These are phyloP conservation scores for Nomada flava DNA, from an alignment of 2,888 invertebrate genomes.

Conservation along the genomic window DNA sequence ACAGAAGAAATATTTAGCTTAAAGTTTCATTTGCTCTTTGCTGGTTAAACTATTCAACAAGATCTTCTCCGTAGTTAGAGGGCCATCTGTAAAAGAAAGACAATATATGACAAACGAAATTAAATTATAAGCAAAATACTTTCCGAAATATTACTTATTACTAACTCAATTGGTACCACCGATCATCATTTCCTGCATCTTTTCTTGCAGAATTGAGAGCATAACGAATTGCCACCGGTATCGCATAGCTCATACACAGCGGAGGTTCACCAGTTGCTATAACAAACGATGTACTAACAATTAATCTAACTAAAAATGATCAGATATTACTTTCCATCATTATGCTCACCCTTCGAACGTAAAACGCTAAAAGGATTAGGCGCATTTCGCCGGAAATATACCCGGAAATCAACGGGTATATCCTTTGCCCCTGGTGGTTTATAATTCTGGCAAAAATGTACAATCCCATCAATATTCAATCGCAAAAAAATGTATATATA, in stretches of 20 bases:
- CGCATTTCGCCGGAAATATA: slow-evolving; percentile 88
- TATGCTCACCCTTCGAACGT: slow-evolving; percentile 88
- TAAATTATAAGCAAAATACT: background rate
- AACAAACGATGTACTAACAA: slow-evolving; percentile 41
- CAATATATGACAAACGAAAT: background rate
- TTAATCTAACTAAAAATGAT: background rate
- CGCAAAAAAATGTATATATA: too few relatives aligned
- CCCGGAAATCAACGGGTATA: slow-evolving; percentile 91
- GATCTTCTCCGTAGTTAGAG: slow-evolving; percentile 78
- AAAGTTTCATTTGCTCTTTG: slow-evolving; percentile 74
- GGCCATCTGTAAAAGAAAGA: slow-evolving; percentile 70
- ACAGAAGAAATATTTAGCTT: slow-evolving; percentile 3
- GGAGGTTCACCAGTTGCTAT: slow-evolving; percentile 86
- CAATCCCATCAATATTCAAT: too few relatives aligned
- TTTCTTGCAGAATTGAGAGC: slow-evolving; percentile 88
- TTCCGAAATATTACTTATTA: slow-evolving; percentile 35
- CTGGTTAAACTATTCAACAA: slow-evolving; percentile 74
- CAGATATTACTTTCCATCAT: too few relatives aligned
- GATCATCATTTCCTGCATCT: slow-evolving; percentile 86
- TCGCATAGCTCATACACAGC: slow-evolving; percentile 83
- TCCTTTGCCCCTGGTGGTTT: slow-evolving; percentile 92
- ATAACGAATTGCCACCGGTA: slow-evolving; percentile 88
- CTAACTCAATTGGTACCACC: slow-evolving; percentile 88
- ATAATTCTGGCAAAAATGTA: slow-evolving; percentile 85
- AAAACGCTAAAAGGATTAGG: slow-evolving; percentile 89